Evolutionary conservation across 2,888 invertebrate genomes (phyloP), one percentile per base, ranked within the genome.

Genomic region (Hypercompe scribonia): DNA sequence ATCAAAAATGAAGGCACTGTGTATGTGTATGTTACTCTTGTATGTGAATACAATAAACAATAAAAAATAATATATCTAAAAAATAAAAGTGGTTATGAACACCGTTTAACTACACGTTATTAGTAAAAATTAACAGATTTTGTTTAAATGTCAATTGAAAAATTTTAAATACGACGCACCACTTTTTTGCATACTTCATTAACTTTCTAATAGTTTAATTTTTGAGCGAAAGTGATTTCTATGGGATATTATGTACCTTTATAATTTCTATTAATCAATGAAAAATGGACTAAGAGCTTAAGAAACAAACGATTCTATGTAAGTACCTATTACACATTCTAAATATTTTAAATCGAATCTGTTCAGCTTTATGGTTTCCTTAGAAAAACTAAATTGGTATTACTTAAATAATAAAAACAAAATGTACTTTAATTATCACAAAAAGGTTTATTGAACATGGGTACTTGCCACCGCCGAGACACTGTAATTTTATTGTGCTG

Each of bases 401-500:
- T 42, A 42, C 46, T 46, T 46, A 21, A 5, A 18, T 18, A 61
- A 18, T 31, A 7, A 31, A 18, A 61, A 31, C 10, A 31, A 61
- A 28, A 28, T 5, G 2, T 31, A n/a, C 24, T 24, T 8, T 24
- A 24, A 50, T 5, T 31, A 61, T 61, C 31, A 31, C 15, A 31
- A 18, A 31, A 61, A 31, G 18, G 3, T 7, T 11, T 1, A 13
- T 18, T 31, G 0, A 61, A 31, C 15, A 28, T 28, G 31, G 15
- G 7, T 18, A 31, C 36, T 34, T 34, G 34, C 21, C 21, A 24
- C 21, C 24, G 4, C 34, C 24, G 10, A 4, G 63, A 33, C 8
- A 64, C 8, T 65, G 0, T 36, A 81, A 78, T 61, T 8, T 78
- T 76, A 79, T 83, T 84, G 82, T 86, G 74, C 73, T 81, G 82